Evolutionary conservation across 2,797 vertebrate genomes (phyloP).

Genomic region (Coluber constrictor): DNA sequence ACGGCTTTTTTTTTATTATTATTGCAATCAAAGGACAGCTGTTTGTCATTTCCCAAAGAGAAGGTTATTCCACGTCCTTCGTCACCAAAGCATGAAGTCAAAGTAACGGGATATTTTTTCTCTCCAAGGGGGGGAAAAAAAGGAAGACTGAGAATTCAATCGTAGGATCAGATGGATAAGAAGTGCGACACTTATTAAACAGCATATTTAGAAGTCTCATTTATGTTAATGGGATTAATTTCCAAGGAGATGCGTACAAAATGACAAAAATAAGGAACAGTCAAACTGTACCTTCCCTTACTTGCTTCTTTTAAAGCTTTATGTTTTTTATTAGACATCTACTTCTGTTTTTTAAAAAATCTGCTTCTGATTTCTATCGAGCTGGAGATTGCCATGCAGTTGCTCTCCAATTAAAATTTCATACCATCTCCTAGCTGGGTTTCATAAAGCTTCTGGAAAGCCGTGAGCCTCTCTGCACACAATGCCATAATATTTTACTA

Average conservation of each 20-base stretch:
- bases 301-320: not conserved
- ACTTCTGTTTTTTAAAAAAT: not conserved
- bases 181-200: not conserved
- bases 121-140: not conserved
- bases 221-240: not conserved
- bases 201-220: not conserved
- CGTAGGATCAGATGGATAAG: not conserved
- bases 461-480: not conserved
- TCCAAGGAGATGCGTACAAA: not conserved
- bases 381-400: not conserved
- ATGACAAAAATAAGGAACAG: not conserved
- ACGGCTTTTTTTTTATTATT: slow-evolving; percentile 5
- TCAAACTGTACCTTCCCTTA: not conserved
- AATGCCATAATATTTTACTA: not conserved
- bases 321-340: not conserved
- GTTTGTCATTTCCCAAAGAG: not conserved
- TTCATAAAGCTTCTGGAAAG: not conserved
- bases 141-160: not conserved
- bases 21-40: not conserved
- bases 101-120: not conserved
- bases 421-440: not conserved
- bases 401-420: not conserved
- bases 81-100: not conserved
- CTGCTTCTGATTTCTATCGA: not conserved
- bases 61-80: slow-evolving; percentile 32